phyloP scores from a whole-genome alignment of 2,888 invertebrate genomes.

The Acanthococcus lagerstroemiae region DNA sequence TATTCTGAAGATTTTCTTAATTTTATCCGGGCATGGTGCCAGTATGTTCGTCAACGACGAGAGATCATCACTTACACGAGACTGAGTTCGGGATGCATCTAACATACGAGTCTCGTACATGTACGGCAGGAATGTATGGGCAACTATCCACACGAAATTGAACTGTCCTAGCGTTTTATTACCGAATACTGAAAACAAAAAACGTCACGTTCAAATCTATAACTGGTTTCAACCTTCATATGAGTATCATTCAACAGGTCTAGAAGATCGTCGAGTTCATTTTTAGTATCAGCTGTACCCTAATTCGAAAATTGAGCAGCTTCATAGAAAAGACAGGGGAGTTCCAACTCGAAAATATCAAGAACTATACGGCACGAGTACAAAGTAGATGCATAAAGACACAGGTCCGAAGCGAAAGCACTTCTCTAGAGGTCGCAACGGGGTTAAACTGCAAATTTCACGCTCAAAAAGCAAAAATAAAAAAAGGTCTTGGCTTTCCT shows the following conservation, averaged over 20 bases:
- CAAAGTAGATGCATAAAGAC: too few species aligned
- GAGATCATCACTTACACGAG: constrained; percentile 64
- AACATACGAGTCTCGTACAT: constrained; percentile 72
- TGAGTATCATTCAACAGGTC: neutral
- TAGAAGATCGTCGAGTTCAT: too few species aligned
- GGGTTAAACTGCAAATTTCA: too few species aligned
- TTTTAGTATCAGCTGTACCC: too few species aligned
- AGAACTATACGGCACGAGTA: too few species aligned
- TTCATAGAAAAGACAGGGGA: too few species aligned
- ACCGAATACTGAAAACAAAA: constrained; percentile 64
- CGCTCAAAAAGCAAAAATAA: too few species aligned
- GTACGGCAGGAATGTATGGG: constrained; percentile 74
- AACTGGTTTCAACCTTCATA: neutral
- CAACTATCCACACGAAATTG: constrained; percentile 86
- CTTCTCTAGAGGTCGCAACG: too few species aligned
- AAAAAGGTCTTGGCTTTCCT: too few species aligned
- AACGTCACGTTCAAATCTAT: neutral
- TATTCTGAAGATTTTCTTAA: constrained; percentile 70
- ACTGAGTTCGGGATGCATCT: constrained; percentile 50
- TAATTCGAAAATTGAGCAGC: too few species aligned
- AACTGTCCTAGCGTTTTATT: constrained; percentile 71
- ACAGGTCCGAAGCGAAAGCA: too few species aligned
- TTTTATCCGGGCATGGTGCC: constrained; percentile 79
- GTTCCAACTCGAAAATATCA: too few species aligned
- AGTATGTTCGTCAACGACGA: constrained; percentile 83